Base-by-base conservation (phyloP, 1,140 invertebrate genomes). In the Drosophila tristis region DNA sequence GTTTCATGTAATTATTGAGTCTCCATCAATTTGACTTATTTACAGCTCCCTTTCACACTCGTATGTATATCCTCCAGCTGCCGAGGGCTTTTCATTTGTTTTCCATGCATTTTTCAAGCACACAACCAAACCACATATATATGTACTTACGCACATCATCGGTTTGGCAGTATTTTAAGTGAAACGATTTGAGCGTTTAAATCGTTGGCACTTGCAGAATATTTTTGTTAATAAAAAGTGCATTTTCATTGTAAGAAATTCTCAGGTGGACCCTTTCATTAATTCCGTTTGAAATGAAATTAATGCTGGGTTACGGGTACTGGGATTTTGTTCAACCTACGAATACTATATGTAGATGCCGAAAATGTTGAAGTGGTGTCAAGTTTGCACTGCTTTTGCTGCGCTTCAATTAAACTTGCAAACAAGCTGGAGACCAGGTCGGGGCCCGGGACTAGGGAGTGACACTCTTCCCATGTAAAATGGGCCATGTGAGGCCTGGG, bases 361-460 rank as follows among this genome's bases (percentile, higher is more conserved):
- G 53, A 71, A 71, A 70, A 71, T 71, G 31, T 71, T 71, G 54
- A 53, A 58, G 39, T 49, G 66, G 51, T 71, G 65, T 71, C 65
- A 71, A 72, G 55, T 60, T 60, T 42, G n/a, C 54, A 5, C 8
- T 53, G 16, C 11, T 20, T 74, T 66, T 57, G 58, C 57, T 54
- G 53, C 25, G 47, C 60, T 76, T 72, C 75, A 84, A 82, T 82
- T 84, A 84, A 82, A 82, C 63, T 82, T 82, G 64, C 75, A 71
- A 82, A 79, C 73, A 68, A 74, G 74, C 56, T 48, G 42, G 42
- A 39, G 35, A 35, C 9, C 31, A 9, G 31, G 35, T 31, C 20
- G 15, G 9, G 35, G 9, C 0, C 23, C 23, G 31, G 9, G 31
- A 9, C 8, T 29, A 2, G 45, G 42, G 25, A 26, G 44, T 51